These are phyloP conservation scores for Cheirogaleus medius DNA, from an alignment of 2,113 vertebrate species.

Conservation along the genomic window DNA sequence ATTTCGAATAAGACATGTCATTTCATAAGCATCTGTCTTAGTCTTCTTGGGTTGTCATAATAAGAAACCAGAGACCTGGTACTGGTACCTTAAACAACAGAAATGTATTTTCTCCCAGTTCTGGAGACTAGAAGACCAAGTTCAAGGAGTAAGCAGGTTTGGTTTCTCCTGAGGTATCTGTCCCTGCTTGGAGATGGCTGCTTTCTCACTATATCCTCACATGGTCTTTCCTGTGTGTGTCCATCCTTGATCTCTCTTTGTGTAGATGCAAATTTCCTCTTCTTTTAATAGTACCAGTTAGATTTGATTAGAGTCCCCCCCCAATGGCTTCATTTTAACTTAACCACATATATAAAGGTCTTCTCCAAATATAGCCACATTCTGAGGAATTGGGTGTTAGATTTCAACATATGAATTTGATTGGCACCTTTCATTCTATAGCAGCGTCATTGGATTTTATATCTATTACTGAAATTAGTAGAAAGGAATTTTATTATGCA, in stretches of 20 bases:
- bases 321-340: background rate
- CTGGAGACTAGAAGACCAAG: background rate
- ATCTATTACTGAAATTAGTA: background rate
- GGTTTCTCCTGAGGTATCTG: background rate
- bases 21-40: background rate
- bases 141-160: background rate
- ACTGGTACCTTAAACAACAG: background rate
- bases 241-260: background rate
- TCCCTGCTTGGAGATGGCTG: background rate
- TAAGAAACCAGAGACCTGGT: background rate
- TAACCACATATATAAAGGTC: background rate
- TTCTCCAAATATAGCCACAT: background rate
- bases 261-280: background rate
- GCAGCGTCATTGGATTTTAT: background rate
- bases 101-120: background rate
- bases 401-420: background rate
- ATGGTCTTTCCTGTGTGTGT: background rate
- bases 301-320: background rate
- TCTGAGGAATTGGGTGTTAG: background rate
- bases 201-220: background rate
- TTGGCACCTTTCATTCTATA: background rate
- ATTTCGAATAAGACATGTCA: background rate
- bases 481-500: background rate
- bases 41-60: background rate
- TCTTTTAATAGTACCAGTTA: background rate